phyloP scores from a whole-genome alignment of 2,797 vertebrate genomes.

The Diceros bicornis region DNA sequence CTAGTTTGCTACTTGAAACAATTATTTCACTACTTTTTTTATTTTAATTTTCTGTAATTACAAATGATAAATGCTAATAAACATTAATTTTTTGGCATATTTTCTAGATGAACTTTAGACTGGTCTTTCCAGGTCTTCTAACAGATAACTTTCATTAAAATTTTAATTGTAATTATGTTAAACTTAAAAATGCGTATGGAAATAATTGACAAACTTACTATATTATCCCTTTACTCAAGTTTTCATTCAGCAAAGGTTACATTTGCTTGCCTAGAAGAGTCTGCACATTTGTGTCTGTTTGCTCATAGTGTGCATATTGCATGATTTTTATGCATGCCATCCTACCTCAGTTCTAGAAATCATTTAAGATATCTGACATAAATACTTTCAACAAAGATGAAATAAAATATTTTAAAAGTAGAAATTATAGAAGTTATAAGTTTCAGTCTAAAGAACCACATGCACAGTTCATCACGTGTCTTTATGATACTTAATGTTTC shows the following conservation, averaged over 20 bases:
- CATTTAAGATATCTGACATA: neutral
- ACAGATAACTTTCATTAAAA: neutral
- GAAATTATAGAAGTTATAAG: neutral
- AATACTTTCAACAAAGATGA: neutral
- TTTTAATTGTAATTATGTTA: slow-evolving; percentile 7
- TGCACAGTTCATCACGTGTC: neutral
- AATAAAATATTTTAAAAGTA: slow-evolving; percentile 27
- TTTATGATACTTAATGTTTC: neutral
- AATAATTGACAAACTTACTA: neutral
- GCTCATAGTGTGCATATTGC: neutral
- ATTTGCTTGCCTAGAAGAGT: neutral
- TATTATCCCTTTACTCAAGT: neutral
- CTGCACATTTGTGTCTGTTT: neutral
- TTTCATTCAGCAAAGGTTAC: neutral
- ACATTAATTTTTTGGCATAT: neutral
- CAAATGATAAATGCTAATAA: neutral
- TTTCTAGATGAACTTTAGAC: neutral
- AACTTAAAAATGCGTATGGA: neutral
- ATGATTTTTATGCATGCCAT: neutral
- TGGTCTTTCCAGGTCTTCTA: neutral
- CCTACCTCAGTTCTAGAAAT: neutral
- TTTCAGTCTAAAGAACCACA: neutral
- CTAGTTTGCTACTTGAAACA: neutral
- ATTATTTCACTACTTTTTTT: neutral
- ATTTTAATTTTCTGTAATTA: neutral